These are phyloP conservation scores for Percopsis transmontana DNA, from an alignment of 2,113 vertebrate species.

Conservation along the genomic window DNA sequence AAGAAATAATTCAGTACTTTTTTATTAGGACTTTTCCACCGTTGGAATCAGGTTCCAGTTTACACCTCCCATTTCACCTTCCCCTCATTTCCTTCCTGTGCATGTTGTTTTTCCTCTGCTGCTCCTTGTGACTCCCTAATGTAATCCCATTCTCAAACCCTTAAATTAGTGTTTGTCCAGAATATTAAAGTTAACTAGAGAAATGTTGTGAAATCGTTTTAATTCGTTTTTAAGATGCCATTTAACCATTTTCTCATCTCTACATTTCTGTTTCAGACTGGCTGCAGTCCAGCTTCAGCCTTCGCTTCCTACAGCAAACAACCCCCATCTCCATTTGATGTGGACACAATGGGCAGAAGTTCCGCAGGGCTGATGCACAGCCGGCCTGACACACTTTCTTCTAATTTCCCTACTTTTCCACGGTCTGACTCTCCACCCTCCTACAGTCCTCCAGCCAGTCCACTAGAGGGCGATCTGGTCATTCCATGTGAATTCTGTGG, in stretches of 20 bases:
- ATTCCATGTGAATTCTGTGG: constrained; percentile 98
- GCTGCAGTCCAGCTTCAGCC: constrained; percentile 88
- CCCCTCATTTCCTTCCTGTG: constrained; percentile 24
- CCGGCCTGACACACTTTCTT: constrained; percentile 65
- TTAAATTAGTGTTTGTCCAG: background rate
- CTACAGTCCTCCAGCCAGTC: constrained; percentile 69
- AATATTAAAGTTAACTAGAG: background rate
- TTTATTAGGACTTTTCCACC: no score
- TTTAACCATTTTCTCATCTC: background rate
- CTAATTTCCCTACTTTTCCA: constrained; percentile 75
- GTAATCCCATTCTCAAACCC: background rate
- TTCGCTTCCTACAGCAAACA: constrained; percentile 86
- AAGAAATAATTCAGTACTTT: no score
- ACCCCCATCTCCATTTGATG: constrained; percentile 69
- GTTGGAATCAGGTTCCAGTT: background rate
- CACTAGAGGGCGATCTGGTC: constrained; percentile 76
- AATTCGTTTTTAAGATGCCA: background rate
- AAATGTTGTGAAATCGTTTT: no score
- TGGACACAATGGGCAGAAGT: constrained; percentile 57
- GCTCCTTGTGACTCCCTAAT: background rate
- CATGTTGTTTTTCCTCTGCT: constrained; percentile 6
- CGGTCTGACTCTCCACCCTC: constrained; percentile 65
- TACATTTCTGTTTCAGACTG: constrained; percentile 79
- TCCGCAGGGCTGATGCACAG: constrained; percentile 54
- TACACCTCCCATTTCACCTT: background rate